Evolutionary conservation across 2,113 vertebrate genomes (phyloP).

Genomic region (Otocyon megalotis): DNA sequence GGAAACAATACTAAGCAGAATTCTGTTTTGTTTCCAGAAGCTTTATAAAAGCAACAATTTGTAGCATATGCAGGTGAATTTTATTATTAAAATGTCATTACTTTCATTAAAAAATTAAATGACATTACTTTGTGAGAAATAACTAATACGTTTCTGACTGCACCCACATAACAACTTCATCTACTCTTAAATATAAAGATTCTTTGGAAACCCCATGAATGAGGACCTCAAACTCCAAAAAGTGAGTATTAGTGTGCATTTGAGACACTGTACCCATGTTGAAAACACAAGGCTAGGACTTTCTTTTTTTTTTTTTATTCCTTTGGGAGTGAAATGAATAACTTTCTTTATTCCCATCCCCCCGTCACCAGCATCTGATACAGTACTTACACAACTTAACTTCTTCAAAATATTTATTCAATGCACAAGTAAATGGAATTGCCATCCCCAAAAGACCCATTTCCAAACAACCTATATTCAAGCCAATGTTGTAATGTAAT

Average conservation of each 20-base stretch:
- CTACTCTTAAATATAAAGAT: slow-evolving; percentile 14
- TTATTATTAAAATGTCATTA: slow-evolving; percentile 47
- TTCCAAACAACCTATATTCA: slow-evolving; percentile 41
- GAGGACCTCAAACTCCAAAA: neutral
- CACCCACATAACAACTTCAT: neutral
- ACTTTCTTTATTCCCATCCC: neutral
- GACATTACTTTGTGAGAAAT: neutral
- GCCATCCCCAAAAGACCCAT: neutral
- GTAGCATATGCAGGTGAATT: neutral
- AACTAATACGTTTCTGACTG: slow-evolving; percentile 4
- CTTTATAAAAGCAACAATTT: slow-evolving; percentile 24
- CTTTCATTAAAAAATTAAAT: neutral
- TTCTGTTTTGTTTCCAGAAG: slow-evolving; percentile 27
- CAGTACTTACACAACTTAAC: neutral
- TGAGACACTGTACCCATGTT: neutral
- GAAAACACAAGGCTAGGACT: neutral
- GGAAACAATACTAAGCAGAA: slow-evolving; percentile 29
- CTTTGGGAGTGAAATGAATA: neutral
- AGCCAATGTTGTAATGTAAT: slow-evolving; percentile 31
- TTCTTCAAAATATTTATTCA: slow-evolving; percentile 28
- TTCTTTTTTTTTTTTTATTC: neutral
- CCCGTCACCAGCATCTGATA: neutral
- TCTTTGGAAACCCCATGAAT: neutral
- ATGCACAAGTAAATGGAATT: neutral
- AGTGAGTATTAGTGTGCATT: neutral